Evolutionary conservation across 2,113 vertebrate species (phyloP).

Genomic region (Macquaria ambigua): DNA sequence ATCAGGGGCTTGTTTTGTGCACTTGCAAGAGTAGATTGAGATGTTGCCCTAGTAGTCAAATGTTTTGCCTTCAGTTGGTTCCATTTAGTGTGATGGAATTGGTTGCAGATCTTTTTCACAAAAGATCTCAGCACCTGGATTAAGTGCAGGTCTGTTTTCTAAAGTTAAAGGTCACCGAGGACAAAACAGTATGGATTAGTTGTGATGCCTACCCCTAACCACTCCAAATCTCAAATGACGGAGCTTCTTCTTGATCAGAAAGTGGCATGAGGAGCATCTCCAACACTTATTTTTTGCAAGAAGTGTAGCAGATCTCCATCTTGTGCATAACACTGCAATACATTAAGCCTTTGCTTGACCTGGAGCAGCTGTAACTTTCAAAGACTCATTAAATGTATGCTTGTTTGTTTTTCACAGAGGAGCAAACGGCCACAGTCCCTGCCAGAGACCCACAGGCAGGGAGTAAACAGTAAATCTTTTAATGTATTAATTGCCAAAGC

Average conservation of each 20-base stretch:
- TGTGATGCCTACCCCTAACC: neutral
- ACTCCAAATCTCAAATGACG: neutral
- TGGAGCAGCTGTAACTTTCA: too few species aligned
- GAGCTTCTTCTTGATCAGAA: too few species aligned
- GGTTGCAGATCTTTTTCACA: neutral
- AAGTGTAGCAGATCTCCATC: too few species aligned
- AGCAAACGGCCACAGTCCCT: neutral
- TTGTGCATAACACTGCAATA: too few species aligned
- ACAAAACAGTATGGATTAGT: neutral
- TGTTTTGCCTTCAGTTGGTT: neutral
- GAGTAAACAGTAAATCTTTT: neutral
- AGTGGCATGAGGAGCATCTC: too few species aligned
- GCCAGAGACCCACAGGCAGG: neutral
- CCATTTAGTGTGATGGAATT: neutral
- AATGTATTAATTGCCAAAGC: neutral
- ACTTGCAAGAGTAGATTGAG: neutral
- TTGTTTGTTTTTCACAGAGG: too few species aligned
- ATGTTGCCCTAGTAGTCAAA: neutral
- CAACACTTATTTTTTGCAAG: too few species aligned
- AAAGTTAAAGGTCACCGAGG: neutral
- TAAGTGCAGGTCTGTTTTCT: neutral
- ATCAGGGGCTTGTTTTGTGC: neutral
- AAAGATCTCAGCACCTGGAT: neutral
- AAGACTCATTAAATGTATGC: too few species aligned
- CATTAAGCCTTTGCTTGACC: too few species aligned